Evolutionary conservation across 1,140 invertebrate genomes (phyloP), one percentile per base, ranked within the genome.

Genomic region (Caligus rogercresseyi): DNA sequence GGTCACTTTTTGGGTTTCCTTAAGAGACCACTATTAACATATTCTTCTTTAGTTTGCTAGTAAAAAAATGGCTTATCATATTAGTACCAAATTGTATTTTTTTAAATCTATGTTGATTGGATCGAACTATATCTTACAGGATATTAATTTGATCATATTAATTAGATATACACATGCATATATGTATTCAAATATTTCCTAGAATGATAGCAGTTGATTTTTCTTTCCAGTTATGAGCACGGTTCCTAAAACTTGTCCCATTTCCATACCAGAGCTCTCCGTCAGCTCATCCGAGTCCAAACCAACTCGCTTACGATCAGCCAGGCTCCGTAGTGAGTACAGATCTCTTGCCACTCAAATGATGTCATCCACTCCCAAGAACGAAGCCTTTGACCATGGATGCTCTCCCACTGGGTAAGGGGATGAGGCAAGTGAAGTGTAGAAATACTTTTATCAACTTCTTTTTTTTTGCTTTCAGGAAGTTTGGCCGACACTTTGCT

Each of bases 401-500:
- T 11, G 31, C 31, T 43, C 31, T 43, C 31, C 31, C n/a, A 43
- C 31, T 43, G 31, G 31, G 31, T 43, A 43, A 43, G n/a, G n/a
- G n/a, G n/a, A 43, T 7, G n/a, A 43, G 7, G n/a, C 31, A 43
- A 43, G n/a, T 43, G n/a, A 43, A n/a, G n/a, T n/a, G n/a, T n/a
- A n/a, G n/a, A n/a, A 11, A 43, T 43, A 43, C 31, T 11, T 11
- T 43, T 43, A 43, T 43, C n/a, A 43, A 43, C n/a, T 43, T 11
- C 7, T 43, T 43, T 11, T 43, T 43, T 43, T 11, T 11, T 43
- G 7, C 31, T n/a, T 7, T 56, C 3, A 25, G 54, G 1, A 56
- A 56, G 24, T 56, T 21, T 56, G 54, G 54, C 18, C 54, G 54
- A 15, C 54, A 56, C 24, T 56, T 56, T 20, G 54, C 54, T 21